Evolutionary conservation across 2,797 vertebrate genomes (phyloP).

Genomic region (Cirrhinus molitorella): DNA sequence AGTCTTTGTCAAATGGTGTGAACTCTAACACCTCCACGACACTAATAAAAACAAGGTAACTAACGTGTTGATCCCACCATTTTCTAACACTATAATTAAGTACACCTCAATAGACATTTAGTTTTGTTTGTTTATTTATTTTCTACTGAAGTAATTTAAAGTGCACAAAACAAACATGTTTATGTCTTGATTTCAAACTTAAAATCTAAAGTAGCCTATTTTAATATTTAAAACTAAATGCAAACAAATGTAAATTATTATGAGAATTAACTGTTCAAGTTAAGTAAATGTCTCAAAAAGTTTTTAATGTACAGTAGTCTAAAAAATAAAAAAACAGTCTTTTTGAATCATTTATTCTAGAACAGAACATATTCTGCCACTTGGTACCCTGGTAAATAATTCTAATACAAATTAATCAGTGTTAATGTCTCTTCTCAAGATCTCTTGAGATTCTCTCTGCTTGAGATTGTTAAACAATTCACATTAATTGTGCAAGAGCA

Average conservation of each 20-base stretch:
- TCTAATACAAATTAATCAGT: background rate
- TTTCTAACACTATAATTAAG: background rate
- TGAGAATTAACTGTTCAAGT: background rate
- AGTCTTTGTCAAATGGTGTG: constrained; percentile 52
- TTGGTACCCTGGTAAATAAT: background rate
- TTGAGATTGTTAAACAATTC: constrained; percentile 29
- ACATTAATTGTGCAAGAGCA: constrained; percentile 43
- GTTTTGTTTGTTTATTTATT: background rate
- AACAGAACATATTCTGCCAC: background rate
- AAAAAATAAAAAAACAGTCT: no score
- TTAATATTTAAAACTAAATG: background rate
- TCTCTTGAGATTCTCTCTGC: constrained; percentile 12
- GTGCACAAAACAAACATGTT: background rate
- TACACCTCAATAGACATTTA: background rate
- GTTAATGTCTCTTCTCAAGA: background rate
- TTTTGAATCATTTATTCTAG: background rate
- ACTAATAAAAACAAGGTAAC: constrained; percentile 20
- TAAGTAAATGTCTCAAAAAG: no score
- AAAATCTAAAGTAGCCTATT: background rate
- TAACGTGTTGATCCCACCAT: background rate
- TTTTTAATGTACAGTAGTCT: background rate
- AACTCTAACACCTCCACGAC: constrained; percentile 63
- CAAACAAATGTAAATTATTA: background rate
- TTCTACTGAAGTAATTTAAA: background rate
- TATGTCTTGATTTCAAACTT: background rate